Base-by-base conservation (phyloP, 1,140 invertebrate genomes). In the Halotydeus destructor region DNA sequence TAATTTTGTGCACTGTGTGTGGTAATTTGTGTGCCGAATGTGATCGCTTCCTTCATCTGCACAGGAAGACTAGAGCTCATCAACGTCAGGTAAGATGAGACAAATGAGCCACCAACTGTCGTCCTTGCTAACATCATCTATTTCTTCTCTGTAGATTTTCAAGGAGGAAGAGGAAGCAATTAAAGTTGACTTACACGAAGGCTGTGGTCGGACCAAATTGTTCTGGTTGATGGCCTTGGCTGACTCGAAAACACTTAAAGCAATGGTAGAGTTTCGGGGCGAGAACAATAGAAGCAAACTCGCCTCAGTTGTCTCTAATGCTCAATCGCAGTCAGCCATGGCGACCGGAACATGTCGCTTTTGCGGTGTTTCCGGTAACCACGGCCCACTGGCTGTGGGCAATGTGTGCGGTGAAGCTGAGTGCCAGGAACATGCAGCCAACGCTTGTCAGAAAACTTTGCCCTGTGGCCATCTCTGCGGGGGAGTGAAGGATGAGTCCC, bases 1-100 rank as follows among this genome's bases (percentile, higher is more conserved):
- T 93, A 31, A 84, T 97, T 34, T 76, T 67, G 43, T 98, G 91
- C 58, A 76, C 74, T 43, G 66, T 70, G 5, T 98, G 91, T 57
- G 84, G 83, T 3, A 81, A 86, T 50, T 64, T 94, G 11, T 98
- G 91, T 60, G 75, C 78, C 1, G 91, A 96, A 54, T 98, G 91
- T 60, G 89, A 96, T 60, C 68, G 84, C 21, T 82, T 89, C 54
- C 62, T 98, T 4, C 91, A 98, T 63, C 66, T 97, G 22, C 83
- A 85, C 54, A 68, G 82, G 24, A 72, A 72, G 52, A 86, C 82
- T n/a, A 68, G 79, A 34, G 68, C 70, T 34, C 88, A 96, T 60
- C 70, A 79, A 34, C 64, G 88, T 57, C 84, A 89, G 66, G 83
- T 82, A 51, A 41, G 43, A n/a, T n/a, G n/a, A 11, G 5, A 25